Evolutionary conservation across 2,113 vertebrate genomes (phyloP).

Genomic region (Pollimyrus isidori): DNA sequence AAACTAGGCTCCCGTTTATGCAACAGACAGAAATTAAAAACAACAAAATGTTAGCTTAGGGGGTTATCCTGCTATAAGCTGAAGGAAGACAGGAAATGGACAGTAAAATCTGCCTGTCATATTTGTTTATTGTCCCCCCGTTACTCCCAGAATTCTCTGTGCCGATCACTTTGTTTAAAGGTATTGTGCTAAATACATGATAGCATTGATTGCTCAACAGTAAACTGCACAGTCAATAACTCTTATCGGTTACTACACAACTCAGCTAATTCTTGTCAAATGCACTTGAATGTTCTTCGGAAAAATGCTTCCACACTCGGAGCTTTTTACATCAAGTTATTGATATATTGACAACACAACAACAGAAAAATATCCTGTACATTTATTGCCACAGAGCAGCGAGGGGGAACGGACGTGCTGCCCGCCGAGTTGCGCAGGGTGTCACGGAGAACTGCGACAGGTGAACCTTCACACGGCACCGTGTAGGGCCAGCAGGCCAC

Average conservation of each 20-base stretch:
- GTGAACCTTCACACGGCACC: neutral
- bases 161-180: conserved; percentile 63
- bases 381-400: conserved; percentile 59
- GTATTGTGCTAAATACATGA: conserved; percentile 55
- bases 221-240: conserved; percentile 62
- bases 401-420: neutral
- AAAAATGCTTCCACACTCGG: conserved; percentile 60
- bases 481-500: neutral
- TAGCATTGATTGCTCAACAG: conserved; percentile 64
- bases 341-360: conserved; percentile 67
- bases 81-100: conserved; percentile 40
- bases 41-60: neutral
- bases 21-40: neutral
- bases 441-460: neutral
- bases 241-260: conserved; percentile 66
- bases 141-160: conserved; percentile 50
- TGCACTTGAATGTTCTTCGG: conserved; percentile 64
- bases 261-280: conserved; percentile 69
- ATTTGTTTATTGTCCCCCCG: conserved; percentile 57
- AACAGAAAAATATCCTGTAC: conserved; percentile 64
- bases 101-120: conserved; percentile 19
- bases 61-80: neutral
- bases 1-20: neutral
- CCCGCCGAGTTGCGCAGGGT: neutral
- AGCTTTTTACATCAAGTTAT: conserved; percentile 60